Conservation (phyloP, 2,797 vertebrate genomes). For the Aeoliscus strigatus region DNA sequence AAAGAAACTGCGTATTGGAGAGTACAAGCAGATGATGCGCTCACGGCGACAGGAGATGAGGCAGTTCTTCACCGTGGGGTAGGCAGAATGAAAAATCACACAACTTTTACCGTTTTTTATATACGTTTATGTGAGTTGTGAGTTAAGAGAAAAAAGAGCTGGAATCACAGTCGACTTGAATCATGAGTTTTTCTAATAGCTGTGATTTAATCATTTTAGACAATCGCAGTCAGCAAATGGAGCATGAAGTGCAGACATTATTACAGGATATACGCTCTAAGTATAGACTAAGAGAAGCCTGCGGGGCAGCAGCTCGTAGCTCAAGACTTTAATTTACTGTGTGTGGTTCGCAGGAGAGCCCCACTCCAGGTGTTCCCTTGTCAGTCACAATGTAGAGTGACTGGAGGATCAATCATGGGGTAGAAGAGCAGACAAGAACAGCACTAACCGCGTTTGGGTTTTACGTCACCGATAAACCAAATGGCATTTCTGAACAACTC, state of each 20-base stretch:
- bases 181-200: slow-evolving; percentile 34
- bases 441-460: slow-evolving; percentile 64
- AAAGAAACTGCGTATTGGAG: slow-evolving; percentile 96
- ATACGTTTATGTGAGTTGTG: background rate
- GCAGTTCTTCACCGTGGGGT: slow-evolving; percentile 99
- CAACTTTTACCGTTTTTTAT: no score
- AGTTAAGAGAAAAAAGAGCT: slow-evolving; percentile 10
- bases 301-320: slow-evolving; percentile 57
- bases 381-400: slow-evolving; percentile 65
- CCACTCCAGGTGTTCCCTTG: slow-evolving; percentile 76
- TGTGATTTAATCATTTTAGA: slow-evolving; percentile 61
- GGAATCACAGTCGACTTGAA: slow-evolving; percentile 12
- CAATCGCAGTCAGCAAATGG: slow-evolving; percentile 54
- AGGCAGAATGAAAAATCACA: slow-evolving; percentile 49
- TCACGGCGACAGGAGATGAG: slow-evolving; percentile 98
- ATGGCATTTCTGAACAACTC: slow-evolving; percentile 60
- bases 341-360: slow-evolving; percentile 69
- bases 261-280: slow-evolving; percentile 65
- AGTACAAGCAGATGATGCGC: slow-evolving; percentile 99
- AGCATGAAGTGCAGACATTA: slow-evolving; percentile 59
- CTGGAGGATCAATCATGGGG: slow-evolving; percentile 71
- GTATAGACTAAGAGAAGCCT: slow-evolving; percentile 62
- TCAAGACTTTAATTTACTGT: slow-evolving; percentile 72
- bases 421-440: slow-evolving; percentile 58
- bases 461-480: slow-evolving; percentile 70